phyloP scores from a whole-genome alignment of 2,888 invertebrate genomes.

The Xylophagus ater region DNA sequence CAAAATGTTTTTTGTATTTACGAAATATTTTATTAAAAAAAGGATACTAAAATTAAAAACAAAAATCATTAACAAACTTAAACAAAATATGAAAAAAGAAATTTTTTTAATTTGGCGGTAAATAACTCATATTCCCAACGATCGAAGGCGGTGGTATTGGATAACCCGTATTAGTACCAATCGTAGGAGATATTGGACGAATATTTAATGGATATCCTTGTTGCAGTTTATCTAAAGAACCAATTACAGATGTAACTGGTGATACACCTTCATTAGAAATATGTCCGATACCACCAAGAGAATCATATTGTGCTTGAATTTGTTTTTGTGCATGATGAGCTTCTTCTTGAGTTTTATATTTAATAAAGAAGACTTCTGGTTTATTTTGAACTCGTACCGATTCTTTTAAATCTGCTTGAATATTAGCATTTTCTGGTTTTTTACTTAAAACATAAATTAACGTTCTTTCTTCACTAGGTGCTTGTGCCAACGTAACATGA shows the following conservation, averaged over 20 bases:
- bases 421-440: conserved; percentile 22
- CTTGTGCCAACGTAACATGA: conserved; percentile 10
- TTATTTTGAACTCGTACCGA: background rate
- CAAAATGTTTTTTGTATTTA: too few relatives aligned
- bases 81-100: too few relatives aligned
- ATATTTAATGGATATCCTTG: too few relatives aligned
- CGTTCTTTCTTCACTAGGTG: conserved; percentile 29
- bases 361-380: conserved; percentile 34
- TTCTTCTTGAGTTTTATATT: conserved; percentile 38
- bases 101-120: too few relatives aligned
- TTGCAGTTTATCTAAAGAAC: too few relatives aligned
- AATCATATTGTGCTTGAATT: conserved; percentile 28
- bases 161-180: too few relatives aligned
- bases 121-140: too few relatives aligned
- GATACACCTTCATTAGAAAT: conserved; percentile 28
- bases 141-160: too few relatives aligned
- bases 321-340: conserved; percentile 36
- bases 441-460: conserved; percentile 37
- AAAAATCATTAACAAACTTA: too few relatives aligned
- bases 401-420: background rate
- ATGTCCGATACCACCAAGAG: conserved; percentile 31
- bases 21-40: too few relatives aligned
- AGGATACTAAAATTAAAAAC: too few relatives aligned
- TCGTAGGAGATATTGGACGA: too few relatives aligned
- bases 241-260: conserved; percentile 30